Percentiles rank a stretch among this genome's conserved stretches.
These are phyloP conservation scores for Xestobium rufovillosum DNA, from an alignment of 2,888 invertebrate species.

Conservation along the genomic window DNA sequence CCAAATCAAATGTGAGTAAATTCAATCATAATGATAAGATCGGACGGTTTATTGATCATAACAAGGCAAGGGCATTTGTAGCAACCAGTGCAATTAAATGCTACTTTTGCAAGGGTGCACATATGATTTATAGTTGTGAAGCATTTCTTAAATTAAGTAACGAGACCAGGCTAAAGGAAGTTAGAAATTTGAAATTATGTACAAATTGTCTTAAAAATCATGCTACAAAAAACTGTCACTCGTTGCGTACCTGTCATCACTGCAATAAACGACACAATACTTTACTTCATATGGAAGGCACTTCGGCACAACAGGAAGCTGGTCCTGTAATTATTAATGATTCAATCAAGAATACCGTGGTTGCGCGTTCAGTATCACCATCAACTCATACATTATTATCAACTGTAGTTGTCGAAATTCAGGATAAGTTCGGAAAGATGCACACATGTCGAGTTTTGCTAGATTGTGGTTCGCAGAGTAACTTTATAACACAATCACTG, in stretches of 20 bases:
- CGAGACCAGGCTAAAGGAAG: constrained; percentile 4
- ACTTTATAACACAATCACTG: constrained; percentile 5
- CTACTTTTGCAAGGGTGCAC: constrained; percentile 15
- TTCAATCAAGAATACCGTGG: too few species aligned
- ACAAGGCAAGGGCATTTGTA: not conserved
- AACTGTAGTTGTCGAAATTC: too few species aligned
- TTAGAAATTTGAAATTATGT: constrained; percentile 15
- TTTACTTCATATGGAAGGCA: constrained; percentile 12
- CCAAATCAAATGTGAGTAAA: not conserved
- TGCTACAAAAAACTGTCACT: constrained; percentile 5
- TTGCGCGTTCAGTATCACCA: too few species aligned
- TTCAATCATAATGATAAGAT: too few species aligned
- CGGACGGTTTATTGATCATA: too few species aligned
- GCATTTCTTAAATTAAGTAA: constrained; percentile 9
- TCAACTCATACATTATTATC: too few species aligned
- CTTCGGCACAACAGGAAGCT: too few species aligned
- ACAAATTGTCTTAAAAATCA: constrained; percentile 17
- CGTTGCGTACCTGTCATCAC: constrained; percentile 10
- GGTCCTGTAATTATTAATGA: too few species aligned
- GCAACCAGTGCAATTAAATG: constrained; percentile 8
- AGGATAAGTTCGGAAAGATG: not conserved
- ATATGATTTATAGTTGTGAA: constrained; percentile 15
- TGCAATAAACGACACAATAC: constrained; percentile 16
- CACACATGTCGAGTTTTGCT: constrained; percentile 7
- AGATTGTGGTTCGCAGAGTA: constrained; percentile 12